Conservation (phyloP, 2,113 vertebrate genomes). For the Chamaetylas fuelleborni region DNA sequence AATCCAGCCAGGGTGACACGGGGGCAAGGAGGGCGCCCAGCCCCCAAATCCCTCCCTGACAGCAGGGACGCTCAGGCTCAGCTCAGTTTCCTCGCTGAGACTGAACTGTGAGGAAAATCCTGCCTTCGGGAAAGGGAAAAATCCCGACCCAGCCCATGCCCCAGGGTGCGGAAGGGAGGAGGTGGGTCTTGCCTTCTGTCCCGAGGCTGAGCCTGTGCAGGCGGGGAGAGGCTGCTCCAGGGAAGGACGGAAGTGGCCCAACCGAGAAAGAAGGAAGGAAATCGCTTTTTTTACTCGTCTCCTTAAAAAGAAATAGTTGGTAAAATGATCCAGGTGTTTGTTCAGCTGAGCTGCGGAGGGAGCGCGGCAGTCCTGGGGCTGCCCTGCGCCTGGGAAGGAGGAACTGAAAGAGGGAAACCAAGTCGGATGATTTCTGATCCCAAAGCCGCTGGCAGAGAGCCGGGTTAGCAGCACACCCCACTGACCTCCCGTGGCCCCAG, state of each 20-base stretch:
- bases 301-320: background rate
- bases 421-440: fast-evolving
- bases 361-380: fast-evolving
- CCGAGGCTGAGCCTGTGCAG: background rate
- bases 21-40: background rate
- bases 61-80: background rate
- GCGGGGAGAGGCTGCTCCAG: background rate
- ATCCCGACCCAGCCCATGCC: background rate
- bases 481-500: background rate
- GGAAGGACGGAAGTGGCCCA: background rate
- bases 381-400: fast-evolving
- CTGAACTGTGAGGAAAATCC: background rate
- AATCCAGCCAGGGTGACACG: background rate
- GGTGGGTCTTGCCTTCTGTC: background rate
- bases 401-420: fast-evolving
- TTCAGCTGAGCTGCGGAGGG: fast-evolving
- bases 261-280: background rate
- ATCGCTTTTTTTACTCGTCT: background rate
- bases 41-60: background rate
- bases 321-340: background rate
- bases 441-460: fast-evolving
- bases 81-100: fast-evolving
- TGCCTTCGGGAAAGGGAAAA: background rate
- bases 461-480: fast-evolving
- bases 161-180: background rate